Base-by-base conservation (phyloP, 2,113 vertebrate genomes). In the Turnix velox region DNA sequence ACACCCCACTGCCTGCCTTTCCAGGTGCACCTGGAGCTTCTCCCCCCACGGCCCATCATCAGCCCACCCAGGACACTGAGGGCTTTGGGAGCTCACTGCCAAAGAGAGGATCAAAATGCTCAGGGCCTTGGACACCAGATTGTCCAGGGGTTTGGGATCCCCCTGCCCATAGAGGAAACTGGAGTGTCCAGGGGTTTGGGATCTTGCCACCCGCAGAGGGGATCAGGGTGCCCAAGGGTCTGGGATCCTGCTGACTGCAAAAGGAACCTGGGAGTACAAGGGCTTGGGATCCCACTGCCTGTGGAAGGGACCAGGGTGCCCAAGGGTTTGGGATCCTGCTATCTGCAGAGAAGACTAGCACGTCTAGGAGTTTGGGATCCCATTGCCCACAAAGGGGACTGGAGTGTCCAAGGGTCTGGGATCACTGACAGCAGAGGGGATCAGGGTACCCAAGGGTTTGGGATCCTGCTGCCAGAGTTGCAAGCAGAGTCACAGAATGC, bases 401-500 rank as follows among this genome's bases (percentile, higher is more conserved):
- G 12, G 18, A 17, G 6, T 33, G 43, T 24, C 19, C 63, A 49
- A 33, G 45, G 45, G 17, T 68, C 37, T 33, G 23, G 43, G 43
- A 46, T 8, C 31, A 17, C 16, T 46, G 63, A 31, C 43, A 13
- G 5, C 14, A 13, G 30, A 65, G 40, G 19, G 20, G 20, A 23
- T 15, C 12, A 7, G 28, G 18, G 19, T 15, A 28, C 18, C 61
- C 28, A 31, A 31, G 12, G 61, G 61, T 20, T 31, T 65, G 42
- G 40, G 42, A 45, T 43, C 42, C 62, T 23, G 42, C 42, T 24
- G 8, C 11, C 35, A 28, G 78, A 55, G 40, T 40, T 28, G 30
- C 25, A 40, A 30, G 25, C 0, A 0, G 35, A 40, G 54, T 0
- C 48, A 62, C 52, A 84, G 51, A 55, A 43, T 12, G 1, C 14